Base-by-base conservation (phyloP, 2,888 invertebrate genomes). In the Campoplex nolae region DNA sequence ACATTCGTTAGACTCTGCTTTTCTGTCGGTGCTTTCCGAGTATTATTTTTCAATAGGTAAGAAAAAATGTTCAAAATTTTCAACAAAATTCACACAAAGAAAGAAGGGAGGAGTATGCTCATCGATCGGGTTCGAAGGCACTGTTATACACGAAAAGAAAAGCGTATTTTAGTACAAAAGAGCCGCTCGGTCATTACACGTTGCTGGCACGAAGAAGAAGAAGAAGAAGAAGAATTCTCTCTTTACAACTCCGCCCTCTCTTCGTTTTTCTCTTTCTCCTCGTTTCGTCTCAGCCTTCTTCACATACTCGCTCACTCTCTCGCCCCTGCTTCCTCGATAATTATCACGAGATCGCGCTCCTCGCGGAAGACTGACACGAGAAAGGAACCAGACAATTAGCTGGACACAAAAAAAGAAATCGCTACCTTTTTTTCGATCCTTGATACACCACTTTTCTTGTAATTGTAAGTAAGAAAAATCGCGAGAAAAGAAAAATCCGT, bases 171-270 rank as follows among this genome's bases (percentile, higher is more conserved):
- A 42, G 68, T 88, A 89, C 89, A 91, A 91, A 91, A 89, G 86
- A 88, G 89, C 91, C 90, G 90, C 90, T 82, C 86, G 88, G 87
- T 90, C 89, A 90, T 90, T 91, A 91, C 88, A 89, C 83, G 85
- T 75, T 68, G 84, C 84, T 83, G 77, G 83, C 62, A 86, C 82
- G 85, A 79, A 45, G 62, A 77, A 84, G 70, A 75, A 84, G 70
- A 75, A 81, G 84, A 78, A 85, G 71, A 75, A 81, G 75, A 84
- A 84, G 86, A 62, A 81, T 75, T 70, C 75, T 70, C 78, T 79
- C 76, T 85, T 48, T 35, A 54, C 67, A 62, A 67, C 78, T 51
- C 62, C 56, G 65, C 70, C 70, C 73, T 71, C 65, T 70, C 48
- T 70, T 54, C 56, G 35, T 75, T 65, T 78, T 54, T 54, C 54